Evolutionary conservation across 2,888 invertebrate species (phyloP), one percentile per base, ranked within the genome.

Genomic region (Allacma fusca): DNA sequence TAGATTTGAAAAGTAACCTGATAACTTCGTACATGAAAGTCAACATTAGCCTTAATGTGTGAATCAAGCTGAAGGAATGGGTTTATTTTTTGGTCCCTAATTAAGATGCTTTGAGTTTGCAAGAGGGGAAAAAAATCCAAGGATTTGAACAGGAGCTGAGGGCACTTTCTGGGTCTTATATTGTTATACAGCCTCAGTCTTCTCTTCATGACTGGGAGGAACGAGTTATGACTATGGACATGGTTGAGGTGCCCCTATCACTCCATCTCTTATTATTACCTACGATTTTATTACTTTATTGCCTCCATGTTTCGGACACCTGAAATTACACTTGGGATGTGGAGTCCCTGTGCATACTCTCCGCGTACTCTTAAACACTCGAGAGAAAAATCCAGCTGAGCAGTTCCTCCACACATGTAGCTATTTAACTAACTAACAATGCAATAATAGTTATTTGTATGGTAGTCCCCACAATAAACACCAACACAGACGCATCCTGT

Each of bases 241-340:
- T 72, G n/a, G 71, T 24, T 64, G 62, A 75, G 74, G 69, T 78
- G 74, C 75, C 34, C 67, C 50, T 75, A 70, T 78, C 78, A 50
- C 19, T 50, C 75, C 67, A 75, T 78, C 64, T 74, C 34, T 40
- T 65, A 72, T 74, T 64, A 74, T 74, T 64, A 75, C 57, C 74
- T 78, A 76, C 78, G 7, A 78, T 75, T 79, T 79, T 79, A 79
- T 79, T 62, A 59, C 77, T 79, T 79, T 77, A 79, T 79, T 79
- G 64, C 75, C 74, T 26, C 59, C 44, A 64, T 70, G 70, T 76
- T 71, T 64, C 50, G 28, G 44, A 76, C 76, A 76, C 71, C 71
- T 76, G 71, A 76, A 44, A 70, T 70, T 71, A 67, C 23, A 4
- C n/a, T n/a, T 43, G 68, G 1, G 24, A 40, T 43, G 4, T 21